These are phyloP conservation scores for Papilio demoleus DNA, from an alignment of 2,888 invertebrate genomes.

Conservation along the genomic window DNA sequence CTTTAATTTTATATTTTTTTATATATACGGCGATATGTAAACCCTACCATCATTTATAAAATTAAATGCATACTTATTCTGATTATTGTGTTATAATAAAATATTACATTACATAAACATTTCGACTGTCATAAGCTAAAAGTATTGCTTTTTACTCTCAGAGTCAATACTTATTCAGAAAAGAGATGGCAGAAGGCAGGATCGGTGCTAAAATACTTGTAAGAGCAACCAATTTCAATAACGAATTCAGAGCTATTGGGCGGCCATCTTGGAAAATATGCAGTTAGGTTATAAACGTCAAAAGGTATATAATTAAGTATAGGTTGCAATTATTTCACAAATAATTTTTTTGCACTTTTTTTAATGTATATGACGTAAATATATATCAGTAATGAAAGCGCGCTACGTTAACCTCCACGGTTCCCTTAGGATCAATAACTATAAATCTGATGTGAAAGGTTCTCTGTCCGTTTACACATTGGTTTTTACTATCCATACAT, in stretches of 20 bases:
- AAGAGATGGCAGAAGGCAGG: neutral
- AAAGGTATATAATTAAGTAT: too few species aligned
- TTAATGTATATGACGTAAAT: too few species aligned
- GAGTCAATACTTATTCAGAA: constrained; percentile 13
- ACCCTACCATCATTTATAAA: too few species aligned
- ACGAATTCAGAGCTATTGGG: too few species aligned
- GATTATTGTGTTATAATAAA: neutral
- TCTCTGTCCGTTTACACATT: neutral
- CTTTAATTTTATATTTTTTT: too few species aligned
- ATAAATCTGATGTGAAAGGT: neutral
- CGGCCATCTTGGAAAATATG: too few species aligned
- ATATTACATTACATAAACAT: constrained; percentile 12
- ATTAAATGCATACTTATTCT: neutral
- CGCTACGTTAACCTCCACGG: neutral
- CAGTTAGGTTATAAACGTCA: too few species aligned
- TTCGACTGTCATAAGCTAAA: neutral
- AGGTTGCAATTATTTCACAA: too few species aligned
- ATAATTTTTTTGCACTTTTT: too few species aligned
- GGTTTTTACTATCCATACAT: neutral
- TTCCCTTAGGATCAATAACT: neutral
- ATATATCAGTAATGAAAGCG: neutral
- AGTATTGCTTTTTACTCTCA: constrained; percentile 8
- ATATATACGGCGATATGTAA: too few species aligned
- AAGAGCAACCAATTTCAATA: too few species aligned
- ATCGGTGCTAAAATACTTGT: too few species aligned